Evolutionary conservation across 2,113 vertebrate species (phyloP).

Genomic region (Rhynchomys soricoides): DNA sequence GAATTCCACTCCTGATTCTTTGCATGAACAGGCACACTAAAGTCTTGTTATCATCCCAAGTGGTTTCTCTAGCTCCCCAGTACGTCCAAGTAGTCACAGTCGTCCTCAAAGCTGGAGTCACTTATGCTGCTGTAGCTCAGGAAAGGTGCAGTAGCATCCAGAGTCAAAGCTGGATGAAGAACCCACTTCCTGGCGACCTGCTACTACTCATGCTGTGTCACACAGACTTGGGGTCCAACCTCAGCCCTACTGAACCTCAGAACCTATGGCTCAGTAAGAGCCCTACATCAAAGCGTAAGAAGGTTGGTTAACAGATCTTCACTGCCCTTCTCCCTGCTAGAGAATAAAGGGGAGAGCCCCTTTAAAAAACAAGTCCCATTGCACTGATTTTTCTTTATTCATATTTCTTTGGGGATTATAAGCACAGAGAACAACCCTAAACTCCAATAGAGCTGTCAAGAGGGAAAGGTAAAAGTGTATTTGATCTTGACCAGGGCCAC

Average conservation of each 20-base stretch:
- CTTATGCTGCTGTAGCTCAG: background rate
- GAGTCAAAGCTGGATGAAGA: background rate
- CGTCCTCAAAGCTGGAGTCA: background rate
- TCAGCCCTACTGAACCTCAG: background rate
- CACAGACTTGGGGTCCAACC: background rate
- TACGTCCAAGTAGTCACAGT: background rate
- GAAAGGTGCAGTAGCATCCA: background rate
- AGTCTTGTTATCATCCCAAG: background rate
- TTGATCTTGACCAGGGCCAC: slow-evolving; percentile 8
- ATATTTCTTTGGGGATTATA: background rate
- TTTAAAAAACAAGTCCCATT: background rate
- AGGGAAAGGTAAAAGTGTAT: background rate
- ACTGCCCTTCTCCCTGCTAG: background rate
- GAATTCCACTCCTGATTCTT: background rate
- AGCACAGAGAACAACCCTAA: background rate
- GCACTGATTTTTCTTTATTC: background rate
- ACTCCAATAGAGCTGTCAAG: background rate
- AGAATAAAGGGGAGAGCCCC: background rate
- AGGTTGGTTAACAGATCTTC: background rate
- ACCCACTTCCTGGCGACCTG: background rate
- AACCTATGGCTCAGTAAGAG: background rate
- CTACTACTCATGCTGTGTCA: background rate
- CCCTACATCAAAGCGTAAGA: background rate
- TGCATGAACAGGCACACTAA: background rate
- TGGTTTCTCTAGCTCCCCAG: background rate